Percentiles rank a stretch among this genome's conserved stretches.
Conservation (phyloP, 2,888 invertebrate species). For the Terebella lapidaria region DNA sequence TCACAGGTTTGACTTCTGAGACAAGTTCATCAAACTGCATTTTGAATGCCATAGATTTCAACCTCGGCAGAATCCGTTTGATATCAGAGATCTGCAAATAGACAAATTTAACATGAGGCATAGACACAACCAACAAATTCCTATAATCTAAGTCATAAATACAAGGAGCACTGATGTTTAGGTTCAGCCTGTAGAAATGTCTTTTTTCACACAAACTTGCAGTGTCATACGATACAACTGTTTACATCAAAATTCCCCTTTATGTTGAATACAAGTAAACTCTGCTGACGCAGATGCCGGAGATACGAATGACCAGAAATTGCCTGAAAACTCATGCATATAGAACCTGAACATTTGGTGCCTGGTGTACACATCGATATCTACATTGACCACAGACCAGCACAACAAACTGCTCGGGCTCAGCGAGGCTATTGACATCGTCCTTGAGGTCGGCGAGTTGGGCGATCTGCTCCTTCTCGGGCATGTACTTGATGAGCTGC, state of each 20-base stretch:
- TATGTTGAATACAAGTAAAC: no score
- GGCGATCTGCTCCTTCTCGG: slow-evolving; percentile 78
- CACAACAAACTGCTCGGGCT: slow-evolving; percentile 92
- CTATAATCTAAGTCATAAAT: neutral
- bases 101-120: neutral
- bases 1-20: slow-evolving; percentile 78
- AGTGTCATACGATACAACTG: no score
- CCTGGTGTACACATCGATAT: no score
- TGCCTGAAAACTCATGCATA: no score
- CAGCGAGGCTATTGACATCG: slow-evolving; percentile 67
- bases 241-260: no score
- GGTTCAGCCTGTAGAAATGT: no score
- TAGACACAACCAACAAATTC: neutral
- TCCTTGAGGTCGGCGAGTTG: slow-evolving; percentile 76
- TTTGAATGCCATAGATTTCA: slow-evolving; percentile 85
- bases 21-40: slow-evolving; percentile 82
- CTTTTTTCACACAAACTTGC: no score
- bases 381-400: slow-evolving; percentile 66
- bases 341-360: no score
- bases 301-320: no score
- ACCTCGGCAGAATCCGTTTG: slow-evolving; percentile 76
- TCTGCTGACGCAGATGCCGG: no score
- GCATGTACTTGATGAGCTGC: slow-evolving; percentile 84
- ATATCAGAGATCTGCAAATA: slow-evolving; percentile 71
- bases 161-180: no score